Base-by-base conservation (phyloP, 2,797 vertebrate genomes). In the Xiphorhynchus erythropygius region DNA sequence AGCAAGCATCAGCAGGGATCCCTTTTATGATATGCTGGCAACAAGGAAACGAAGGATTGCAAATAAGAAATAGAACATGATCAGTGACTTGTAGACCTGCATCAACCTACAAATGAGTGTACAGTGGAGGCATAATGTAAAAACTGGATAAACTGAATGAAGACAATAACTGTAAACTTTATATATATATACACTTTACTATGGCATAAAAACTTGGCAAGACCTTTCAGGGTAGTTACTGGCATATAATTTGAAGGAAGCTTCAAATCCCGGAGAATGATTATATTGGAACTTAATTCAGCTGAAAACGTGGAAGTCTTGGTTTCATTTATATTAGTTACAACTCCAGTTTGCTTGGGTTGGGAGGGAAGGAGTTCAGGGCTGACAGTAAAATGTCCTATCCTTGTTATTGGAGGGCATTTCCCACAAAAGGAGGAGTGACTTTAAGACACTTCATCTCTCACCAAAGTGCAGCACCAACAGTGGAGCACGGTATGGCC, bases 11-110 rank as follows among this genome's bases (percentile, higher is more conserved):
- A 99, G 99, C 97, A 99, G 98, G 96, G 99, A 99, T 94, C 99
- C 99, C 39, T 99, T 99, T 98, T 99, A 99, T 22, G 99, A 99
- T 97, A 99, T 99, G 99, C 96, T 99, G 97, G 99, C 99, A 81
- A 99, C 99, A 57, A 98, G 99, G 97, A 99, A 99, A 94, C 98
- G 99, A 93, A 98, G 99, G 97, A 99, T 99, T 91, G 99, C 99
- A 94, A 99, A 99, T 95, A 99, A 99, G 97, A 99, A 99, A 98
- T 98, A 98, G 95, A 85, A 52, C 55, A 5, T 30, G 60, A 89
- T 49, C 16, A 53, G 74, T 68, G 79, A 52, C 75, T 57, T 50
- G 18, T 17, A 53, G 69, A 86, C 28, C 62, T 80, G 53, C 81
- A 57, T 68, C 76, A 35, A 6, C 46, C 46, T 75, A 65, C 50